phyloP scores from a whole-genome alignment of 2,113 vertebrate genomes.

The Meriones unguiculatus region DNA sequence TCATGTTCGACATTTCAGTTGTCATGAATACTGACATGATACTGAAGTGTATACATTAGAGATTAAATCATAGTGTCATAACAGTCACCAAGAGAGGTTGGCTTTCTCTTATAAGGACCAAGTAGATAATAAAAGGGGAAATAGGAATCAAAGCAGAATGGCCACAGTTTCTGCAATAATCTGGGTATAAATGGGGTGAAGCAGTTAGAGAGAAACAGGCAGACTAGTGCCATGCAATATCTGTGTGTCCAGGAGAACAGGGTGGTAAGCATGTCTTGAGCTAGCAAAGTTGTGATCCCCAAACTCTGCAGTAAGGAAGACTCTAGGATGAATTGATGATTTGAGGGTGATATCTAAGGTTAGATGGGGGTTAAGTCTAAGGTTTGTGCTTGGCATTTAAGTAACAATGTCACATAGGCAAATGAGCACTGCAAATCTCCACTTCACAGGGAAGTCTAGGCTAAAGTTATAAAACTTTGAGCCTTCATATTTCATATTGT shows the following conservation, averaged over 20 bases:
- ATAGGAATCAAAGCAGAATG: not conserved
- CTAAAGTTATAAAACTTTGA: not conserved
- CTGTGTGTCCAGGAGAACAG: not conserved
- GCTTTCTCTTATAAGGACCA: not conserved
- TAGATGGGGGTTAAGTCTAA: not conserved
- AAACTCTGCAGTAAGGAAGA: not conserved
- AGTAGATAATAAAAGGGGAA: not conserved
- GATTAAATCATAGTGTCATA: not conserved
- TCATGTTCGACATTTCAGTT: too few species aligned
- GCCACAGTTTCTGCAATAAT: too few species aligned
- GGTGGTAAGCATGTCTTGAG: not conserved
- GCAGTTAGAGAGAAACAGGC: not conserved
- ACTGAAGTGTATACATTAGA: not conserved
- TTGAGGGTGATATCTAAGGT: not conserved
- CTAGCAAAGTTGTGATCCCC: rapidly evolving
- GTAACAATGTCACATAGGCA: not conserved
- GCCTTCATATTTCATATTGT: not conserved
- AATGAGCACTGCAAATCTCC: not conserved
- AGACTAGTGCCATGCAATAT: not conserved
- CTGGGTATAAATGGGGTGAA: not conserved
- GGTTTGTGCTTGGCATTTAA: not conserved
- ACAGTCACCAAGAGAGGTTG: not conserved
- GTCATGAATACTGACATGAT: not conserved
- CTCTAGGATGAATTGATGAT: not conserved
- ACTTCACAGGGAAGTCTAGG: not conserved